Conservation (phyloP, 2,888 invertebrate species). For the Noctua fimbriata region DNA sequence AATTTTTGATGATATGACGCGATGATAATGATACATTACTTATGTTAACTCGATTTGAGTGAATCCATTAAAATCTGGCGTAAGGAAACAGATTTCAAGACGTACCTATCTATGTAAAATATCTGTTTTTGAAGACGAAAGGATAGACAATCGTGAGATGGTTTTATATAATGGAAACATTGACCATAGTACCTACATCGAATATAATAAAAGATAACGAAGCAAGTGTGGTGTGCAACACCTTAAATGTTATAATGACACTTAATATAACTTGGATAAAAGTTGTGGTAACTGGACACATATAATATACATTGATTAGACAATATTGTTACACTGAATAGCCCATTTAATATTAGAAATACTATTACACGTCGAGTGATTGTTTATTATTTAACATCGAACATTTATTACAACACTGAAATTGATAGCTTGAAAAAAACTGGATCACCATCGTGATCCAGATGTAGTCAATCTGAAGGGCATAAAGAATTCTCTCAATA, state of each 20-base stretch:
- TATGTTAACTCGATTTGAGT: slow-evolving; percentile 31
- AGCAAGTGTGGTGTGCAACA: slow-evolving; percentile 28
- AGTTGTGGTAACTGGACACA: slow-evolving; percentile 27
- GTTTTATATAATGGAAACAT: slow-evolving; percentile 29
- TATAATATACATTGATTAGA: slow-evolving; percentile 32
- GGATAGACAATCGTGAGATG: slow-evolving; percentile 20
- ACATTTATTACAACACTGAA: slow-evolving; percentile 64
- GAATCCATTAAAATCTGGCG: slow-evolving; percentile 19
- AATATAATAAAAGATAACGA: slow-evolving; percentile 25
- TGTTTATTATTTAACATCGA: slow-evolving; percentile 69
- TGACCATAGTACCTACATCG: slow-evolving; percentile 26
- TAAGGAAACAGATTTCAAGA: slow-evolving; percentile 23
- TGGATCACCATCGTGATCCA: slow-evolving; percentile 45
- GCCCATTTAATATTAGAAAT: slow-evolving; percentile 27
- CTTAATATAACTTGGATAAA: slow-evolving; percentile 33
- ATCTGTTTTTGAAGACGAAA: slow-evolving; percentile 19
- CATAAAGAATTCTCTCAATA: not conserved
- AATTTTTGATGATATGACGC: slow-evolving; percentile 62
- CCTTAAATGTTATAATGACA: slow-evolving; percentile 43
- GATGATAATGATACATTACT: slow-evolving; percentile 56
- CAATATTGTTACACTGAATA: slow-evolving; percentile 40
- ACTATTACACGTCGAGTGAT: slow-evolving; percentile 42
- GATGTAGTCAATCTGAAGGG: slow-evolving; percentile 15
- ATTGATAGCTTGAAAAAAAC: slow-evolving; percentile 54
- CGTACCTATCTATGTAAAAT: not conserved